Evolutionary conservation across 30 jellyfish, hydroid and myxozoan genomes (phyloP).

Genomic region (Pelagia noctiluca): DNA sequence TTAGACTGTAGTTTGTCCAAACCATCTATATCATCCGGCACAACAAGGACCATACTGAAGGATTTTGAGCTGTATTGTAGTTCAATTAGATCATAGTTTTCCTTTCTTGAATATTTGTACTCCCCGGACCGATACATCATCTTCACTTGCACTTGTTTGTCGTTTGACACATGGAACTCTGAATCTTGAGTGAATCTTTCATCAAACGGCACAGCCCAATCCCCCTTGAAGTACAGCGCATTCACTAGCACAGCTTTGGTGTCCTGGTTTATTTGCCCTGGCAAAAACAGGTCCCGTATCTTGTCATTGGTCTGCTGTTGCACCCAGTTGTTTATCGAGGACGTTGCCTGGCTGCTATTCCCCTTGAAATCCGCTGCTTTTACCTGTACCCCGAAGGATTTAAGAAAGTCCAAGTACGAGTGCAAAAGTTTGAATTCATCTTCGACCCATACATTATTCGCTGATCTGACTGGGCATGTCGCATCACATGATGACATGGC

Average conservation of each 20-base stretch:
- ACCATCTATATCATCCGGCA: slow-evolving; percentile 72
- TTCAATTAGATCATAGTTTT: slow-evolving; percentile 43
- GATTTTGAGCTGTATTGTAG: slow-evolving; percentile 57
- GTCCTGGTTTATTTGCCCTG: slow-evolving; percentile 45
- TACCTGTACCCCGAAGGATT: slow-evolving; percentile 24
- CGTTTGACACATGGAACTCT: slow-evolving; percentile 44
- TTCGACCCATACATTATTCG: slow-evolving; percentile 61
- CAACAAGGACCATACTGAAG: slow-evolving; percentile 62
- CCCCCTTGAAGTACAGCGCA: slow-evolving; percentile 83
- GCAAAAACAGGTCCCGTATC: slow-evolving; percentile 55
- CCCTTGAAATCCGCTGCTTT: slow-evolving; percentile 54
- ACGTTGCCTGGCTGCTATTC: slow-evolving; percentile 27
- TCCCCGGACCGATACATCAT: slow-evolving; percentile 78
- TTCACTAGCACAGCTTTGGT: slow-evolving; percentile 72
- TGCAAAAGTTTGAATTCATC: background rate
- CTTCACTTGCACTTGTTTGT: slow-evolving; percentile 35
- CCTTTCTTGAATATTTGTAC: slow-evolving; percentile 7
- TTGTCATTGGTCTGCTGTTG: slow-evolving; percentile 49
- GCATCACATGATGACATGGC: background rate
- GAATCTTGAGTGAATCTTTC: slow-evolving; percentile 37
- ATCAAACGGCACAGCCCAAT: slow-evolving; percentile 76
- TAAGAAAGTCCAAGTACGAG: slow-evolving; percentile 23
- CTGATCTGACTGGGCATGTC: slow-evolving; percentile 52
- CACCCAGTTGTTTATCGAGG: slow-evolving; percentile 75
- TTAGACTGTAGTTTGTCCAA: slow-evolving; percentile 17